A percentile compares a stretch with the other conserved stretches of the same genome.
These are phyloP conservation scores for Mastomys coucha DNA, from an alignment of 2,113 vertebrate genomes.

Conservation along the genomic window DNA sequence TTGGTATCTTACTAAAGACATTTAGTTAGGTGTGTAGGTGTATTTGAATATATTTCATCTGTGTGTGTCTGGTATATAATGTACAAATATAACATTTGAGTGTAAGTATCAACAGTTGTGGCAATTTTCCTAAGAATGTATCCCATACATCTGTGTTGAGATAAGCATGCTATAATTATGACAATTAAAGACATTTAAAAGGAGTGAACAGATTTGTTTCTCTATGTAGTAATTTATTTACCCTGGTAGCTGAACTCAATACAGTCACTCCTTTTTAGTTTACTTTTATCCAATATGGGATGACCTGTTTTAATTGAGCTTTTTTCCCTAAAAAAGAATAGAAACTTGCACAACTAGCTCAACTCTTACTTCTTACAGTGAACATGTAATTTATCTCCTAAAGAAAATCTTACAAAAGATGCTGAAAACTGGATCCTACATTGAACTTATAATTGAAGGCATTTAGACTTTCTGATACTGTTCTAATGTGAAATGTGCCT, in stretches of 20 bases:
- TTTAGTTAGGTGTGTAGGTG: conserved; percentile 77
- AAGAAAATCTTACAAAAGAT: conserved; percentile 35
- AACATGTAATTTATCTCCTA: conserved; percentile 61
- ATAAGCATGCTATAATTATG: conserved; percentile 83
- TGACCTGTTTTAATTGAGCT: conserved; percentile 61
- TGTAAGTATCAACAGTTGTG: conserved; percentile 84
- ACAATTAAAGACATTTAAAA: conserved; percentile 88
- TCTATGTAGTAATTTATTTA: conserved; percentile 73
- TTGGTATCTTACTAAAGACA: conserved; percentile 68
- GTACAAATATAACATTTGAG: conserved; percentile 83
- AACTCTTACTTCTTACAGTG: not conserved
- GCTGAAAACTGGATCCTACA: conserved; percentile 7
- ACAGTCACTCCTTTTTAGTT: conserved; percentile 67
- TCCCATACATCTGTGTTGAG: conserved; percentile 84
- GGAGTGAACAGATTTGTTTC: conserved; percentile 88
- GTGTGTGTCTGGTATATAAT: conserved; percentile 46
- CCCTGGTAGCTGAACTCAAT: conserved; percentile 79
- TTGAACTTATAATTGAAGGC: conserved; percentile 57
- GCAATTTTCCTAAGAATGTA: conserved; percentile 85
- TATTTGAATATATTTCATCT: conserved; percentile 81
- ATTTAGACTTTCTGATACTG: conserved; percentile 25
- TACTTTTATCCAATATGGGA: conserved; percentile 34
- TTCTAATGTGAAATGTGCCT: conserved; percentile 37
- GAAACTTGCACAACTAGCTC: conserved; percentile 25
- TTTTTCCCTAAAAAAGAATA: conserved; percentile 48